A percentile compares a stretch with the other conserved stretches of the same genome.
Evolutionary conservation across 2,888 invertebrate species (phyloP).

Genomic region (Drosophila neutralis): DNA sequence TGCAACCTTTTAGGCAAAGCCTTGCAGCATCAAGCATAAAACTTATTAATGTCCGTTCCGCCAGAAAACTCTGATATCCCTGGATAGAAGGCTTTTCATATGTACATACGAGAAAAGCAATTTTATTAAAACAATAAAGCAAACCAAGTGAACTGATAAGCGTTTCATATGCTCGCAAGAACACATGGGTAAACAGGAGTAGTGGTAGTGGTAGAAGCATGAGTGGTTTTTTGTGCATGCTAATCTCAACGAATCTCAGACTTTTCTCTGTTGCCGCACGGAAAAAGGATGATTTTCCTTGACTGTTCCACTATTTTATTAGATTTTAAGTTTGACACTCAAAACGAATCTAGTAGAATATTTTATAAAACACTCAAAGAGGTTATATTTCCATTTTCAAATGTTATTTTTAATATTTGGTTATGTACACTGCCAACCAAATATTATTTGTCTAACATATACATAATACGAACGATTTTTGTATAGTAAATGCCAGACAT

Average conservation of each 20-base stretch:
- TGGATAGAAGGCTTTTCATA: not conserved
- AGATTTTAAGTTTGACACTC: slow-evolving; percentile 19
- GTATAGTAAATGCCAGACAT: not conserved
- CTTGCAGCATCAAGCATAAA: slow-evolving; percentile 33
- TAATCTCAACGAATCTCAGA: slow-evolving; percentile 21
- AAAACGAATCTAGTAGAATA: slow-evolving; percentile 10
- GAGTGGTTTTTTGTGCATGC: slow-evolving; percentile 11
- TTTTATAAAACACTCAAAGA: not conserved
- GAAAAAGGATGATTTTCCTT: not conserved
- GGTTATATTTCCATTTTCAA: not conserved
- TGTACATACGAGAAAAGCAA: slow-evolving; percentile 34
- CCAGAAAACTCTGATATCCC: not conserved
- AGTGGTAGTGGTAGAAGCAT: not conserved
- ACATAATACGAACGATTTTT: not conserved
- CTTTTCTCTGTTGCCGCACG: not conserved
- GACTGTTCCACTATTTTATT: slow-evolving; percentile 31
- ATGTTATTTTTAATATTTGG: not conserved
- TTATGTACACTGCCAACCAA: not conserved
- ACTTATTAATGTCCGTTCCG: slow-evolving; percentile 11
- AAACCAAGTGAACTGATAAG: slow-evolving; percentile 56
- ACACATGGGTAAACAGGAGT: not conserved
- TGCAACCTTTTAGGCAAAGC: slow-evolving; percentile 37
- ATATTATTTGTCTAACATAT: not conserved
- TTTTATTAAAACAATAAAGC: slow-evolving; percentile 61
- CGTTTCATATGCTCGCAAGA: slow-evolving; percentile 37